Base-by-base conservation (phyloP, 2,113 vertebrate species). In the Tauraco erythrolophus region DNA sequence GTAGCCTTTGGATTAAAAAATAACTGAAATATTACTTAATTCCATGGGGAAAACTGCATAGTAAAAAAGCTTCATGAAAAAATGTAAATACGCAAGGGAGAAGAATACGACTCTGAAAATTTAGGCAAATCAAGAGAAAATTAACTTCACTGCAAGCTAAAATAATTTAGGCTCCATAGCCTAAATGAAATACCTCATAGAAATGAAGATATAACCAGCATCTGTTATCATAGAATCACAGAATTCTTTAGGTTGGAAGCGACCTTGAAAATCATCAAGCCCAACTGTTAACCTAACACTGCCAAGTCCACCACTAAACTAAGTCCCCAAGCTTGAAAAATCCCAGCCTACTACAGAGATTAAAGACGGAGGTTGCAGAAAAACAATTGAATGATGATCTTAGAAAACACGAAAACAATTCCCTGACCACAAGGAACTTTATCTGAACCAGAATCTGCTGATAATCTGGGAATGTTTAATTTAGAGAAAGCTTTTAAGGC, bases 361-460 rank as follows among this genome's bases (percentile, higher is more conserved):
- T 51, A 85, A n/a, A 81, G 19, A 46, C 79, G 71, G 30, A 33
- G 19, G 41, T 69, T 91, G 79, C 95, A 95, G 83, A 95, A 95
- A 97, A 98, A 95, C 84, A 97, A 88, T 28, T 77, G 51, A 95
- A 53, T 28, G 77, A 89, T 61, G n/a, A 93, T 91, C 62, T 95
- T 85, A 78, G 45, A 83, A 90, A 95, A 81, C 12, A 65, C 35
- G 48, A 85, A 94, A 84, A 30, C 9, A 62, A 74, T 71, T 82
- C 46, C 15, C 37, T 72, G 43, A 45, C 22, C 60, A 50, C 15
- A 37, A 43, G 25, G 18, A 84, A 75, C 41, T 89, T 92, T 76
- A 88, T 37, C 66, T 78, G 70, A 78, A 87, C n/a, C 43, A 71
- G 39, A 94, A 78, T 39, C 64, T 87, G 61, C 23, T 53, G 75